Evolutionary conservation across 2,797 vertebrate genomes (phyloP), one percentile per base, ranked within the genome.

Genomic region (Echiichthys vipera): DNA sequence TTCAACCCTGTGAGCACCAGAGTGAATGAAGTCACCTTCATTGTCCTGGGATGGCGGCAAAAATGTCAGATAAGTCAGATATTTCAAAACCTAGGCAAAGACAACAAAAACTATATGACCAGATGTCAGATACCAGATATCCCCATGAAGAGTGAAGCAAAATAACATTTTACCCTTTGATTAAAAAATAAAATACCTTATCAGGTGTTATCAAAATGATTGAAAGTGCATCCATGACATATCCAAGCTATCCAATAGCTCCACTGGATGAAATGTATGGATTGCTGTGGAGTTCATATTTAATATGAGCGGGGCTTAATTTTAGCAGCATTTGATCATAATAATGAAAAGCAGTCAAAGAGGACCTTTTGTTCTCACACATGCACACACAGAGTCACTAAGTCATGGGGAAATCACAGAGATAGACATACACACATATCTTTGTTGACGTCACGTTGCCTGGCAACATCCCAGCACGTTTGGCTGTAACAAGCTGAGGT

Each of bases 381-480:
- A 65, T 36, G 32, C 24, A 30, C 24, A 73, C 36, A 75, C 8
- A 65, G 18, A 57, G 13, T 13, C 66, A 30, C 27, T 71, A 68
- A 71, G 53, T 84, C 58, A 71, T 22, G 17, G 56, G 66, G 71
- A 91, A 79, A 85, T 80, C 73, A 81, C 76, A 81, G 57, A 78
- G 53, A 80, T 61, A 66, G 71, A 81, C 51, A 4, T 74, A 85
- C 81, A 73, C 39, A 49, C 80, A 78, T 57, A 77, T 83, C 87
- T 83, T 86, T 84, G 86, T 83, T 89, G 90, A 93, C 85, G 87
- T 92, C 91, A 91, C 45, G 84, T 91, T 92, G 91, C 87, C 76
- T 91, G 89, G 91, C 93, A 92, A 92, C 90, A 50, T 74, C 88
- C 81, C 90, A 90, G 90, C 88, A 85, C 77, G 88, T 85, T 82